Base-by-base conservation (phyloP, 2,797 vertebrate genomes). In the Fratercula arctica region DNA sequence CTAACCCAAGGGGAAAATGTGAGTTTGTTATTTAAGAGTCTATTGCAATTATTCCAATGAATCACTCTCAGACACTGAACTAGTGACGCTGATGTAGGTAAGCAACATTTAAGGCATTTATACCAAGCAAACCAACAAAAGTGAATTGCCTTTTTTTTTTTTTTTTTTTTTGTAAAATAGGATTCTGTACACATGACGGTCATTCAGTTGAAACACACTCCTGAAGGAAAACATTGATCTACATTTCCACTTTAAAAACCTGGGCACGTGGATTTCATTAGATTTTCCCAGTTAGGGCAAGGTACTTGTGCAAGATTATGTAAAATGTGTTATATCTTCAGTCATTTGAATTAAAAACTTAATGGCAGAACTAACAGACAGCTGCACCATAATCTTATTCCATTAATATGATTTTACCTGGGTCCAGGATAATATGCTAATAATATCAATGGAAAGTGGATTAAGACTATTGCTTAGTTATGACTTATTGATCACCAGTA, bases 391-490 rank as follows among this genome's bases (percentile, higher is more conserved):
- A 85, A 91, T 81, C 68, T 89, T 66, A 79, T 50, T 45, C 23
- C 51, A 61, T 73, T 93, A 79, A 79, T 87, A 79, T 11, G 28
- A 84, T 87, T 94, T 95, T 80, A 80, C 73, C 75, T 82, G 5
- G 31, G 48, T 74, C 54, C 70, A 86, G 43, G 59, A 46, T 80
- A 90, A 87, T 31, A 72, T 16, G 29, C 28, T 90, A 83, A 46
- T 45, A 10, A 23, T 63, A 70, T 69, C 66, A 67, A 26, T 23
- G 41, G 43, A 56, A 94, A 90, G 46, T 15, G 28, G 80, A 95
- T 90, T 91, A 90, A 83, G 80, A 68, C 37, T 68, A 70, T 84
- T 94, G n/a, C 35, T 90, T 92, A 89, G 78, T 74, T 80, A 72
- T 70, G 67, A 77, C 48, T 88, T 95, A 85, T 29, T 94, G 88